Base-by-base conservation (phyloP, 1,140 invertebrate species). In the Tribolium castaneum region DNA sequence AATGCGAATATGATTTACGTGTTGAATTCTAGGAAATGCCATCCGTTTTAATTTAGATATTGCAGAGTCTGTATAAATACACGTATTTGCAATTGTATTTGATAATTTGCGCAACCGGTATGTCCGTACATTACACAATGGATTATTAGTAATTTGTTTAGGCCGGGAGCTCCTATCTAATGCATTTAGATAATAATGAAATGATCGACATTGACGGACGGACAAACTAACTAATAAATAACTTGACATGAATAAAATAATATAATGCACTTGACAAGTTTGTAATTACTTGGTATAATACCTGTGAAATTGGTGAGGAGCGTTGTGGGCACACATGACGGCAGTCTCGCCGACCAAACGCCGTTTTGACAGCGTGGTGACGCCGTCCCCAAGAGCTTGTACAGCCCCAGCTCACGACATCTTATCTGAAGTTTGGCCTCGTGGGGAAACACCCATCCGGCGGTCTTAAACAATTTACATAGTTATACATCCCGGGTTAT, bases 301-400 rank as follows among this genome's bases (percentile, higher is more conserved):
- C 93, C 92, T 79, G 94, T 95, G 85, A 94, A 96, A 87, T 96
- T 96, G 51, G 94, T 95, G 54, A 95, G 89, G 1, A 94, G 85
- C 0, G 94, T 95, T 19, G 95, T 96, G 14, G 93, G 91, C 81
- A 94, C 91, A 86, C 95, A 97, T 72, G 91, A 91, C 1, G 95
- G 95, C 82, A 94, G 85, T 75, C 92, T 89, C 0, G 91, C 89
- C 5, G 90, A 91, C 95, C 95, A 97, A 16, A 89, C 88, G 0
- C 94, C 94, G 82, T 97, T 95, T 49, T 92, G 92, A 86, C 95
- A 97, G 3, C 91, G 88, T 1, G 94, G 87, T 76, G 88, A 85
- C 10, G 91, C 86, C 81, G 93, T 89, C 73, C 95, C 90, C 70
- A 93, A 85, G 78, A 96, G 89, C 86, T 96, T 96, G 86, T 95